Base-by-base conservation (phyloP, 2,113 vertebrate genomes). In the Gymnorhina tibicen region DNA sequence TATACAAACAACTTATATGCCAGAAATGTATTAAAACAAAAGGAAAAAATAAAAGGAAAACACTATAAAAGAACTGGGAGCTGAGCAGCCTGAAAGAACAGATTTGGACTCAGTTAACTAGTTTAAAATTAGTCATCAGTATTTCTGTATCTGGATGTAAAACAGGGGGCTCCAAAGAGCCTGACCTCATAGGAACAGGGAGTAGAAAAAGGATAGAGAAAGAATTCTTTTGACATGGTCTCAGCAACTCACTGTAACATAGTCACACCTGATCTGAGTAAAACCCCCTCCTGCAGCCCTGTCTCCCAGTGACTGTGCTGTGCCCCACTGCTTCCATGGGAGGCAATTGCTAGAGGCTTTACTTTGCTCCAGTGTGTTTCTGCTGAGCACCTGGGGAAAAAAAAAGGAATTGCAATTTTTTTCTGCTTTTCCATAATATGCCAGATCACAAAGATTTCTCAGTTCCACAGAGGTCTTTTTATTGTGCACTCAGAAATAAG, bases 221-320 rank as follows among this genome's bases (percentile, higher is more conserved):
- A 58, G 23, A n/a, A 35, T 91, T 15, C 5, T 80, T 83, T 60
- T 39, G 41, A 32, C 3, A 1, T 55, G 16, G 3, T 50, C 47
- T 81, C 26, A 85, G 26, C 17, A 32, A 33, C 0, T 1, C 41
- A 32, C 7, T 3, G 33, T n/a, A 78, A 49, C 24, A 26, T 23
- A 14, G 44, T 49, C 26, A 85, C 17, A 79, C 13, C 26, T 88
- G 28, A 50, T 35, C 55, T 46, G 78, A 87, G 55, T 18, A 41
- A 47, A 21, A 15, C 12, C 28, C 22, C 9, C 16, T 83, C 47
- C 35, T 63, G 26, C 33, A 76, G 20, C 21, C 26, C 30, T 0
- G 1, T 41, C 24, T 37, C 32, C 15, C 13, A 50, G 24, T 1
- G 1, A 35, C 21, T 23, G 8, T 1, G 1, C 2, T 6, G 16